phyloP scores from a whole-genome alignment of 2,888 invertebrate genomes.

The Rhogogaster chlorosoma region DNA sequence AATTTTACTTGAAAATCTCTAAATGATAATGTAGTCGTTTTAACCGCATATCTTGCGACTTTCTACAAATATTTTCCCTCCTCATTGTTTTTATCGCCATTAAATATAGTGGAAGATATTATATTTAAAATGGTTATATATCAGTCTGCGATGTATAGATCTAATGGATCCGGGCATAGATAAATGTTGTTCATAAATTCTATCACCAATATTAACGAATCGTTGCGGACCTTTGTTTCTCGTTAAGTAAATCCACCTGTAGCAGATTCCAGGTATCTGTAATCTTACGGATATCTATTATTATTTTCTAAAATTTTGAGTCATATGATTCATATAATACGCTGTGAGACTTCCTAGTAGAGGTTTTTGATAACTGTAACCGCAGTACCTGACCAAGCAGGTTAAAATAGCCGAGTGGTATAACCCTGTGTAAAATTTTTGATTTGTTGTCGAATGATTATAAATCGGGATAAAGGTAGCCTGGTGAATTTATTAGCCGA shows the following conservation, averaged over 20 bases:
- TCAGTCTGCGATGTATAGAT: background rate
- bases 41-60: background rate
- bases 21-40: background rate
- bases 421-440: slow-evolving; percentile 46
- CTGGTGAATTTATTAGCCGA: slow-evolving; percentile 14
- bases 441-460: slow-evolving; percentile 44
- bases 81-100: background rate
- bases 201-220: background rate
- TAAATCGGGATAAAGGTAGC: background rate
- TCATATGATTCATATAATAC: background rate
- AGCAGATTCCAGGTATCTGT: slow-evolving; percentile 11
- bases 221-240: slow-evolving; percentile 13
- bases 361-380: background rate
- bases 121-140: background rate
- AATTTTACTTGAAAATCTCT: background rate
- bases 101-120: background rate
- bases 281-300: background rate
- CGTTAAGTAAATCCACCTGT: slow-evolving; percentile 28
- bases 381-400: background rate
- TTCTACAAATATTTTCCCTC: background rate
- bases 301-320: background rate
- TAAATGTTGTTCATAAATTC: background rate
- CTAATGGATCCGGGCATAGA: background rate
- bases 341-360: slow-evolving; percentile 1
- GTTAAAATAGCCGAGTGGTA: background rate